These are phyloP conservation scores for Xiphydria camelus DNA, from an alignment of 2,888 invertebrate genomes.

Conservation along the genomic window DNA sequence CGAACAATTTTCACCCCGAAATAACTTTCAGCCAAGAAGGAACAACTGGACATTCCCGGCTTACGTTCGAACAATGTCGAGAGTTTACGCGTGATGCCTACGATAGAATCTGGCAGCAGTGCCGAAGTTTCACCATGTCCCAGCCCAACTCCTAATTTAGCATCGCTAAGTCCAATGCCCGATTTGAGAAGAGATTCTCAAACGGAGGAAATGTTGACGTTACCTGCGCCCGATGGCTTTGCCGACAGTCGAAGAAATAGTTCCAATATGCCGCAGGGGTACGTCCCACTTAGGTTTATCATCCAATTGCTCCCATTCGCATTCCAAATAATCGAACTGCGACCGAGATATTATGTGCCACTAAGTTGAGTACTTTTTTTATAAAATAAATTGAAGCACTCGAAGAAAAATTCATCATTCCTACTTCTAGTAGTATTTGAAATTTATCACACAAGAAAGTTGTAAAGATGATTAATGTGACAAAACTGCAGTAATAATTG, in stretches of 20 bases:
- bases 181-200: conserved; percentile 67
- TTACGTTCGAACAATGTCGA: conserved; percentile 31
- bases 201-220: conserved; percentile 62
- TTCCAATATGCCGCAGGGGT: conserved; percentile 33
- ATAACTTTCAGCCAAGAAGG: conserved; percentile 28
- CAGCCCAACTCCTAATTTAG: conserved; percentile 62
- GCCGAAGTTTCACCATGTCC: conserved; percentile 60
- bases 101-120: conserved; percentile 56
- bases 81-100: conserved; percentile 47
- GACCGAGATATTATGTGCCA: too few relatives aligned
- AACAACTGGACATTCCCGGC: conserved; percentile 34
- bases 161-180: conserved; percentile 70
- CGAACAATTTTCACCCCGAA: conserved; percentile 1
- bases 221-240: conserved; percentile 81
- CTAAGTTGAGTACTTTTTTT: too few relatives aligned
- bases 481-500: too few relatives aligned
- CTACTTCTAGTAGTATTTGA: too few relatives aligned
- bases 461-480: too few relatives aligned
- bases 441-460: too few relatives aligned
- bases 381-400: too few relatives aligned
- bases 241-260: conserved; percentile 74
- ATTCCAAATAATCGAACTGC: too few relatives aligned
- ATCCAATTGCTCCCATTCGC: too few relatives aligned
- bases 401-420: too few relatives aligned
- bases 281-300: neutral